Conservation (phyloP, 2,888 invertebrate genomes). For the Amiota mariae region DNA sequence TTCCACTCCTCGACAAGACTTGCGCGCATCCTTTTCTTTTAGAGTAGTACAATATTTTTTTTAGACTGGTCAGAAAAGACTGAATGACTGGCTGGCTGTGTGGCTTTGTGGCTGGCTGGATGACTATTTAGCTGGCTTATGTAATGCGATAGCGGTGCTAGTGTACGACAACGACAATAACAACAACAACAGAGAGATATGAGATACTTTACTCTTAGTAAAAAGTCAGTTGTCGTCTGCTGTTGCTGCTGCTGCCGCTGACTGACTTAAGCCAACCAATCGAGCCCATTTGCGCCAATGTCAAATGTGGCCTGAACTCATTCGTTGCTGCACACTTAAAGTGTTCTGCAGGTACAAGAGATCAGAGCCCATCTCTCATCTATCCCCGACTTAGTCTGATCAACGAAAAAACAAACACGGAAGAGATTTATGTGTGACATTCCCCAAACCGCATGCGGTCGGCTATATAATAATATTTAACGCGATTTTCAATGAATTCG, state of each 20-base stretch:
- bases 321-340: neutral
- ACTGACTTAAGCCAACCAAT: neutral
- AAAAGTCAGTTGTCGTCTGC: no score
- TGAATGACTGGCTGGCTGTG: neutral
- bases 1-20: conserved; percentile 2
- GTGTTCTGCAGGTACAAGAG: conserved; percentile 1
- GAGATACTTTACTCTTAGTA: no score
- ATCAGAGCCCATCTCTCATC: neutral
- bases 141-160: conserved; percentile 25
- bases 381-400: conserved; percentile 31
- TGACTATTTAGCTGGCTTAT: conserved; percentile 22
- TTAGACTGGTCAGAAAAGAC: neutral
- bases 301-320: neutral
- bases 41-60: neutral
- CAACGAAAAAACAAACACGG: conserved; percentile 43
- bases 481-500: conserved; percentile 25
- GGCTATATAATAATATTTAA: conserved; percentile 20
- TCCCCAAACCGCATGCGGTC: conserved; percentile 57
- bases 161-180: neutral
- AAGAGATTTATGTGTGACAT: conserved; percentile 58
- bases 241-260: no score
- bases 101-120: no score
- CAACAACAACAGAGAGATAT: neutral
- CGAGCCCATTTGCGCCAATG: conserved; percentile 18
- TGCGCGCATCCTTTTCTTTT: conserved; percentile 21